Conservation (phyloP, 2,113 vertebrate genomes). For the Sphyrna mokarran region DNA sequence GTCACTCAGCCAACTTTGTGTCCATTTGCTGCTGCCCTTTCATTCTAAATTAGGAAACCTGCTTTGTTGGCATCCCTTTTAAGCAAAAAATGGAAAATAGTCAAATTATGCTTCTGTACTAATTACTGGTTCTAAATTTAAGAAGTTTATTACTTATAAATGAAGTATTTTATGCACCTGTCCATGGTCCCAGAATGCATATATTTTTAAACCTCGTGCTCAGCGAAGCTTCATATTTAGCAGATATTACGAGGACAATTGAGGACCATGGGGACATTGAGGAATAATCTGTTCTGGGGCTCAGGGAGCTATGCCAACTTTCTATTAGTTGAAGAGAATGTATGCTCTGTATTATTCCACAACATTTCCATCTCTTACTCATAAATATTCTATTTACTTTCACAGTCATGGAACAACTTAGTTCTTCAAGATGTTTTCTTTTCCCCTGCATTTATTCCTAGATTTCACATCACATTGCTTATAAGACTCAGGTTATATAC, state of each 20-base stretch:
- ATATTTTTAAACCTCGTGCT: background rate
- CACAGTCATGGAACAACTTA: background rate
- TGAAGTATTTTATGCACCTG: background rate
- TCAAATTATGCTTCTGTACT: background rate
- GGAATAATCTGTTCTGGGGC: background rate
- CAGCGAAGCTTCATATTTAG: background rate
- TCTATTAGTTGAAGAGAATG: background rate
- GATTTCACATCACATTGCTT: background rate
- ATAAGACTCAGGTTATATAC: background rate
- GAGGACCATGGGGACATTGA: background rate
- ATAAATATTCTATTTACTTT: background rate
- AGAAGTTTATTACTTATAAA: background rate
- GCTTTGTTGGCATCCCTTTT: background rate
- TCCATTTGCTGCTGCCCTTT: too few relatives aligned
- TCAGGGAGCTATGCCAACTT: background rate
- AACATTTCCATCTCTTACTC: background rate
- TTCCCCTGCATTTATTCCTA: background rate
- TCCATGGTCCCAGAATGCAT: background rate
- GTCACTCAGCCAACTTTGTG: too few relatives aligned
- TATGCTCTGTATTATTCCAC: background rate
- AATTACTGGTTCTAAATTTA: background rate
- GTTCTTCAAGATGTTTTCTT: background rate
- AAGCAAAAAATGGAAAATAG: background rate
- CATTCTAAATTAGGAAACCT: background rate
- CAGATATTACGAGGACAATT: background rate